Evolutionary conservation across 64 coral and sea anemone genomes (phyloP).

Genomic region (Trachythela sp.): DNA sequence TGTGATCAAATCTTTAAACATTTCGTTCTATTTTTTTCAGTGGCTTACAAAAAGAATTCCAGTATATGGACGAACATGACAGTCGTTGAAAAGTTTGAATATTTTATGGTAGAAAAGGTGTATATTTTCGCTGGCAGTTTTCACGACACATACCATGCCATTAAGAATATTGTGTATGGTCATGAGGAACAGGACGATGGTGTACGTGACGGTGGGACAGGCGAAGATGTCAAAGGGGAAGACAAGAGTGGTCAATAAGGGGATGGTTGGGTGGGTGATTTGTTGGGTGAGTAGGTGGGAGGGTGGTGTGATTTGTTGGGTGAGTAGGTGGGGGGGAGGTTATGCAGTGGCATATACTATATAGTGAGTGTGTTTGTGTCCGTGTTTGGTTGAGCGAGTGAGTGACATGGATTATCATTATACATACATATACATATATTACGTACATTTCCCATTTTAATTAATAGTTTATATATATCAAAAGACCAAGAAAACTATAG

Average conservation of each 20-base stretch:
- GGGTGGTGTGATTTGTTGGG: no score
- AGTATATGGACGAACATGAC: constrained; percentile 44
- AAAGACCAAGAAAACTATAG: no score
- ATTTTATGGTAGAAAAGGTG: constrained; percentile 30
- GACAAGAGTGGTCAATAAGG: background rate
- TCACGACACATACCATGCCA: constrained; percentile 25
- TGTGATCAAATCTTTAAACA: background rate
- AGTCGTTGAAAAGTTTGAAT: background rate
- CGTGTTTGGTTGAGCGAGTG: no score
- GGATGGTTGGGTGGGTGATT: background rate
- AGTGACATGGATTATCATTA: no score
- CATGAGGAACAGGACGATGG: background rate
- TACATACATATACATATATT: no score
- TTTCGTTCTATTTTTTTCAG: constrained; percentile 23
- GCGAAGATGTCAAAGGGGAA: background rate
- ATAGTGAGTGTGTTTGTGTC: no score
- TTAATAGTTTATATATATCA: no score
- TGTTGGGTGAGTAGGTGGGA: no score
- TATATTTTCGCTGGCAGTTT: constrained; percentile 41
- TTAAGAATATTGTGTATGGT: background rate
- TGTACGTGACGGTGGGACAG: background rate
- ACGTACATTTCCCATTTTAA: no score
- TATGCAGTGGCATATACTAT: no score
- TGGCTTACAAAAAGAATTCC: constrained; percentile 27
- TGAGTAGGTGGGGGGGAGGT: no score